Evolutionary conservation across 2,888 invertebrate genomes (phyloP).

Genomic region (Pasiphila rectangulata): DNA sequence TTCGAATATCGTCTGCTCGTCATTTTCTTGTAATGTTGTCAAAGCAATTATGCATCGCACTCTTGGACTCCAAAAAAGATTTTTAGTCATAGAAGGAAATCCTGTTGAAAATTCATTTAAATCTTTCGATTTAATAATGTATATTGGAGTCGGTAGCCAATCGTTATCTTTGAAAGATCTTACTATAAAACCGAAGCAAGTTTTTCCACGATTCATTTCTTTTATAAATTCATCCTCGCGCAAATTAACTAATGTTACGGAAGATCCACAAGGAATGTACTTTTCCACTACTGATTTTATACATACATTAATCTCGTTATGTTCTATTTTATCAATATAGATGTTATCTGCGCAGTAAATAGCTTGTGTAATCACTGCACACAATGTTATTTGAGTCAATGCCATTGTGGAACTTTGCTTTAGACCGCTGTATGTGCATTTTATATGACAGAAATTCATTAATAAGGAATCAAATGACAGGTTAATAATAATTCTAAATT

Average conservation of each 20-base stretch:
- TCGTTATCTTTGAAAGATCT: conserved; percentile 36
- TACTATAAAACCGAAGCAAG: conserved; percentile 42
- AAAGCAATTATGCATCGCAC: conserved; percentile 46
- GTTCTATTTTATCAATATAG: background rate
- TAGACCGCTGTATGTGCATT: background rate
- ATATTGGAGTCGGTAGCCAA: conserved; percentile 42
- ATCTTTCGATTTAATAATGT: conserved; percentile 44
- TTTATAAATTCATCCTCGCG: conserved; percentile 35
- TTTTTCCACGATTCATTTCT: conserved; percentile 27
- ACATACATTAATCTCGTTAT: conserved; percentile 25
- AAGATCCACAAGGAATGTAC: conserved; percentile 38
- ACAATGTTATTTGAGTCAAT: conserved; percentile 15
- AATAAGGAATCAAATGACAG: conserved; percentile 9
- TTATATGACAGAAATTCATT: conserved; percentile 13
- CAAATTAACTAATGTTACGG: conserved; percentile 38
- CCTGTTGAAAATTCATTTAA: conserved; percentile 34
- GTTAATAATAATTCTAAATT: conserved; percentile 1
- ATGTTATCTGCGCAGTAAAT: conserved; percentile 13
- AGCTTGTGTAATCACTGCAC: conserved; percentile 9
- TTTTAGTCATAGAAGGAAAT: conserved; percentile 39
- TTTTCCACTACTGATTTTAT: conserved; percentile 37
- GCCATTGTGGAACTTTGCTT: conserved; percentile 12
- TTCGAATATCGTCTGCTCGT: conserved; percentile 37
- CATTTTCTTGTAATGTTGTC: conserved; percentile 28
- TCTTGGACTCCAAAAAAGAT: conserved; percentile 54